phyloP scores from a whole-genome alignment of 1,140 invertebrate genomes.

The Neodiprion pinetum region DNA sequence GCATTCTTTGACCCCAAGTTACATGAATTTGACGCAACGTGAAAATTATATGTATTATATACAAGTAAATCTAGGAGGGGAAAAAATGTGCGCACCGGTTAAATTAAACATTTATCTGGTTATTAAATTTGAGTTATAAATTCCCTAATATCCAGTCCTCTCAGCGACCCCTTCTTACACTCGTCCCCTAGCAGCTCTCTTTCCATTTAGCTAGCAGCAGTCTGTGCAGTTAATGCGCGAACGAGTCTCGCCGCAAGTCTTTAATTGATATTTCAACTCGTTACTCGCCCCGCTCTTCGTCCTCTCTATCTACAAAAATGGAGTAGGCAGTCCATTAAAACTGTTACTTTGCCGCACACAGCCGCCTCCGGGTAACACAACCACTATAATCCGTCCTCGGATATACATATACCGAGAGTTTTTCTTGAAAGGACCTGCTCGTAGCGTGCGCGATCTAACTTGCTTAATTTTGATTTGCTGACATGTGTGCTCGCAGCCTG shows the following conservation, averaged over 20 bases:
- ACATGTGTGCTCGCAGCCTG: no score
- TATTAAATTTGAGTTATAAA: no score
- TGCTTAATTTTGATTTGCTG: not conserved
- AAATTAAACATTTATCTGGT: no score
- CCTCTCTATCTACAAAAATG: not conserved
- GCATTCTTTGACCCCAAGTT: not conserved
- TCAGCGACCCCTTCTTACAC: no score
- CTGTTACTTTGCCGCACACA: not conserved
- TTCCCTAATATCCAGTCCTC: no score
- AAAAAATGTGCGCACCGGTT: no score
- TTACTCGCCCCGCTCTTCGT: not conserved
- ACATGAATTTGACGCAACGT: not conserved
- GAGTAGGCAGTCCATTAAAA: not conserved
- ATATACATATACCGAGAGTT: conserved; percentile 25
- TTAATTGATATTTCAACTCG: not conserved
- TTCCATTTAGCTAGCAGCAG: not conserved
- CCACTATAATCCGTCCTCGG: not conserved
- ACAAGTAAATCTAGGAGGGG: no score
- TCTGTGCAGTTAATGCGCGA: not conserved
- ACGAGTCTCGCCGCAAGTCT: not conserved
- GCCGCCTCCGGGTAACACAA: no score
- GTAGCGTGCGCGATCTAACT: no score
- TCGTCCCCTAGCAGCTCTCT: not conserved
- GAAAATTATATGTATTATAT: not conserved
- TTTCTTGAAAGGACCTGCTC: not conserved